Conservation (phyloP, 2,797 vertebrate genomes). For the Poeciliopsis presidionis region DNA sequence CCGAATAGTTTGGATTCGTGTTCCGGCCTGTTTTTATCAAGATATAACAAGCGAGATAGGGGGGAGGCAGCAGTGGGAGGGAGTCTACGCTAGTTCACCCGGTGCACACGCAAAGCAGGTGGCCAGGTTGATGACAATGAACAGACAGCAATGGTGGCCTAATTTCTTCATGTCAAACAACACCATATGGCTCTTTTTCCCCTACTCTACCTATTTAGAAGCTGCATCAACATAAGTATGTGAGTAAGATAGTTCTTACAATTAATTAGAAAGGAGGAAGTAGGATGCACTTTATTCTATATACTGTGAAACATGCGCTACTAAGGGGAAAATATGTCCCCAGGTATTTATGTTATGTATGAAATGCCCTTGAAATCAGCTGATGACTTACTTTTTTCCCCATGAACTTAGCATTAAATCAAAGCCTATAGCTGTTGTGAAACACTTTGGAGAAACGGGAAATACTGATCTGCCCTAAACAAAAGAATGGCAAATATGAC, state of each 20-base stretch:
- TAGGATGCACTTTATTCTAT: constrained; percentile 67
- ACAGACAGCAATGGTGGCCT: constrained; percentile 85
- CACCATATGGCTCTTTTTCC: constrained; percentile 83
- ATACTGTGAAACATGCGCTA: constrained; percentile 65
- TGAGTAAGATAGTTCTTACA: constrained; percentile 77
- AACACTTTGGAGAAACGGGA: constrained; percentile 47
- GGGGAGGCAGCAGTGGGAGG: constrained; percentile 27
- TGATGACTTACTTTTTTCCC: constrained; percentile 57
- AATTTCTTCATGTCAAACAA: constrained; percentile 86
- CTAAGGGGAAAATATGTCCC: constrained; percentile 58
- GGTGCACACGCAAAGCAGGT: constrained; percentile 76
- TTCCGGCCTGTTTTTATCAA: constrained; percentile 51
- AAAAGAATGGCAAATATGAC: constrained; percentile 22
- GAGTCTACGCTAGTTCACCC: constrained; percentile 53
- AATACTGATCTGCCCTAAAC: constrained; percentile 62
- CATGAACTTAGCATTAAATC: constrained; percentile 62
- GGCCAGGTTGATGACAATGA: constrained; percentile 83
- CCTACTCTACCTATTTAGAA: constrained; percentile 78
- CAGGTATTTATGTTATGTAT: constrained; percentile 75
- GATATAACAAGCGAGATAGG: constrained; percentile 55
- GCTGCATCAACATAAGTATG: constrained; percentile 77
- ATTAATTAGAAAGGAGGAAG: constrained; percentile 81
- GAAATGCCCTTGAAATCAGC: constrained; percentile 80
- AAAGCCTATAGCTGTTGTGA: constrained; percentile 45
- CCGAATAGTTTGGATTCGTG: constrained; percentile 41